These are phyloP conservation scores for Athetis lepigone DNA, from an alignment of 2,888 invertebrate species.

Conservation along the genomic window DNA sequence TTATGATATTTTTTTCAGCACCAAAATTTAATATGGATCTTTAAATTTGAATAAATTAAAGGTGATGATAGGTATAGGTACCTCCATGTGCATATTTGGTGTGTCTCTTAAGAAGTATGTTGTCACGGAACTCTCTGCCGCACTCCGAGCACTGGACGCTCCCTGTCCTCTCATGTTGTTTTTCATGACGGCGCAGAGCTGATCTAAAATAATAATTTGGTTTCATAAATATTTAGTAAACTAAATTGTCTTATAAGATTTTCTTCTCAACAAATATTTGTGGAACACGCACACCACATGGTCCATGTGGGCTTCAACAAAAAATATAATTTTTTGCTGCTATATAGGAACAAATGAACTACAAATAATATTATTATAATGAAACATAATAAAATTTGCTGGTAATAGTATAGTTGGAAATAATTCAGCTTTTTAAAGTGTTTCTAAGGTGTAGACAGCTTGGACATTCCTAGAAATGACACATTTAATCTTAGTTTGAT, in stretches of 20 bases:
- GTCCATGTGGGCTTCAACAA: too few relatives aligned
- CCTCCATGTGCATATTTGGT: slow-evolving; percentile 87
- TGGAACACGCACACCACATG: too few relatives aligned
- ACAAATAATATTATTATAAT: too few relatives aligned
- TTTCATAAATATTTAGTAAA: too few relatives aligned
- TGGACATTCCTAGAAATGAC: too few relatives aligned
- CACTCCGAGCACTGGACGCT: slow-evolving; percentile 80
- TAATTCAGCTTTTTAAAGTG: too few relatives aligned
- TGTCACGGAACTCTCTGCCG: slow-evolving; percentile 80
- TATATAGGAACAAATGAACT: too few relatives aligned
- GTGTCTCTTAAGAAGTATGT: slow-evolving; percentile 81
- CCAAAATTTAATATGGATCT: background rate
- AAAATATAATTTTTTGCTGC: too few relatives aligned
- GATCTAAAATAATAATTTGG: slow-evolving; percentile 76
- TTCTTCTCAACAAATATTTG: background rate
- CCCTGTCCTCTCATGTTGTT: slow-evolving; percentile 82
- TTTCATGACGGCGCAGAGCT: slow-evolving; percentile 83
- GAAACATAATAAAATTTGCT: too few relatives aligned
- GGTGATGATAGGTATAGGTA: slow-evolving; percentile 49
- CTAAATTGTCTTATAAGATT: background rate
- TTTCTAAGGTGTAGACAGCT: too few relatives aligned
- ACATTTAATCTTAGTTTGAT: background rate
- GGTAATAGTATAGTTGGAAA: too few relatives aligned
- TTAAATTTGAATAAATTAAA: background rate
- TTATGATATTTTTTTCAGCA: too few relatives aligned